Evolutionary conservation across 1,140 invertebrate species (phyloP).

Genomic region (Vanessa atalanta): DNA sequence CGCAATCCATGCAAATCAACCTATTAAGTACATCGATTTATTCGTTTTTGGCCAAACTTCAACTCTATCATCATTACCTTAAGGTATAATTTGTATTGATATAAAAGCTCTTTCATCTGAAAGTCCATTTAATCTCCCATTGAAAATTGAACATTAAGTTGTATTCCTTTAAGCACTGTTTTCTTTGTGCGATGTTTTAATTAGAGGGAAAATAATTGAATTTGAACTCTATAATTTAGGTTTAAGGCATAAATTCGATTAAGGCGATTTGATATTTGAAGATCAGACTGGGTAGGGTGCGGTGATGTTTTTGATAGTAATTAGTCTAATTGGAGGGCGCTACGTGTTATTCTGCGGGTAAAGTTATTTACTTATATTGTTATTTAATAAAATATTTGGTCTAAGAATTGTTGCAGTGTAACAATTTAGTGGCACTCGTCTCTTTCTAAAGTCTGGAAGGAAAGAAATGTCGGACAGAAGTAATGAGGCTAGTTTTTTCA

Average conservation of each 20-base stretch:
- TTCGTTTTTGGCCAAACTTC: background rate
- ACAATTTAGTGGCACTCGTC: too few relatives aligned
- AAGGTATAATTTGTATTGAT: background rate
- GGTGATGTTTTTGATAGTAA: constrained; percentile 53
- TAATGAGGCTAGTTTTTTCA: too few relatives aligned
- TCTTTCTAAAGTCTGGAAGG: too few relatives aligned
- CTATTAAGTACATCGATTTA: constrained; percentile 48
- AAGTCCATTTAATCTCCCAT: background rate
- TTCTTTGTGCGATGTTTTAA: constrained; percentile 19
- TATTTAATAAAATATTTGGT: background rate
- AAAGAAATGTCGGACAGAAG: too few relatives aligned
- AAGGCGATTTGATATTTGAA: background rate
- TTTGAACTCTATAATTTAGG: constrained; percentile 21
- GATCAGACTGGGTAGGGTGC: constrained; percentile 27
- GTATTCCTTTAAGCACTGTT: constrained; percentile 15
- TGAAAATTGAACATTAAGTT: constrained; percentile 34
- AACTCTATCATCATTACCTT: background rate
- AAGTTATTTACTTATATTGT: background rate
- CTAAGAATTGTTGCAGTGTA: too few relatives aligned
- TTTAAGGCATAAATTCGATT: constrained; percentile 30
- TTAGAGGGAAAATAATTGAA: background rate
- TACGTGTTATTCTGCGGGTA: constrained; percentile 33
- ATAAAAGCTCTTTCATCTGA: background rate
- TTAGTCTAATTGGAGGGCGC: constrained; percentile 66
- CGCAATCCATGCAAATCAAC: constrained; percentile 47